Conservation (phyloP, 1,140 invertebrate species). For the Pectinophora gossypiella region DNA sequence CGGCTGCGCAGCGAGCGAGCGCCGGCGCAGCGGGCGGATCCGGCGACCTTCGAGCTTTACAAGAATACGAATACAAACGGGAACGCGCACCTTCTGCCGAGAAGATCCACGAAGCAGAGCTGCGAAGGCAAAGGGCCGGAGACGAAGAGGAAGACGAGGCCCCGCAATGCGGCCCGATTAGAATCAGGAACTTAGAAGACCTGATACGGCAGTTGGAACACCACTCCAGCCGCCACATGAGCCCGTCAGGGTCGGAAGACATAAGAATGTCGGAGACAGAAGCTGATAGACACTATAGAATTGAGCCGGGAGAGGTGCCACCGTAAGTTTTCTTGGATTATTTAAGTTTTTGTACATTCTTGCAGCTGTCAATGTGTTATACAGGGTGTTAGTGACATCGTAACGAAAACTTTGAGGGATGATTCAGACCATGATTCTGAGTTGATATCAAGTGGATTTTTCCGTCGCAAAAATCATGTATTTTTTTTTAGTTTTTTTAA, state of each 20-base stretch:
- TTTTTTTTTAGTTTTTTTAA: too few relatives aligned
- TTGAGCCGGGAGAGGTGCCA: constrained; percentile 82
- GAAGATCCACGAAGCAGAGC: constrained; percentile 79
- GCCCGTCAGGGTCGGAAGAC: constrained; percentile 92
- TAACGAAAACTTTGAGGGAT: too few relatives aligned
- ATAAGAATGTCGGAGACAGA: constrained; percentile 94
- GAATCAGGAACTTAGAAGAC: constrained; percentile 93
- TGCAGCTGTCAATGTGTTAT: too few relatives aligned
- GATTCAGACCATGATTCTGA: too few relatives aligned
- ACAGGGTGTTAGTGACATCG: too few relatives aligned
- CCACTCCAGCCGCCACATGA: constrained; percentile 90
- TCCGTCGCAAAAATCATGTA: too few relatives aligned
- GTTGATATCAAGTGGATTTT: too few relatives aligned
- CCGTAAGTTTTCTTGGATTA: too few relatives aligned
- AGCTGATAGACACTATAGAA: constrained; percentile 90
- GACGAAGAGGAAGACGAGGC: constrained; percentile 84
- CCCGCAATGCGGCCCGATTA: constrained; percentile 83
- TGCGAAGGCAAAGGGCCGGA: constrained; percentile 45
- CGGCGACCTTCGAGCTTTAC: constrained; percentile 78
- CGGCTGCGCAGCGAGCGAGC: constrained; percentile 81
- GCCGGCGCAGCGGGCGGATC: constrained; percentile 81
- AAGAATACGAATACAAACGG: constrained; percentile 77
- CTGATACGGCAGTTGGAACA: constrained; percentile 93
- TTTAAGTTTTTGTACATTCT: too few relatives aligned
- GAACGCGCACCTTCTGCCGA: constrained; percentile 80